Conservation (phyloP, 2,113 vertebrate species). For the Acinonyx jubatus region DNA sequence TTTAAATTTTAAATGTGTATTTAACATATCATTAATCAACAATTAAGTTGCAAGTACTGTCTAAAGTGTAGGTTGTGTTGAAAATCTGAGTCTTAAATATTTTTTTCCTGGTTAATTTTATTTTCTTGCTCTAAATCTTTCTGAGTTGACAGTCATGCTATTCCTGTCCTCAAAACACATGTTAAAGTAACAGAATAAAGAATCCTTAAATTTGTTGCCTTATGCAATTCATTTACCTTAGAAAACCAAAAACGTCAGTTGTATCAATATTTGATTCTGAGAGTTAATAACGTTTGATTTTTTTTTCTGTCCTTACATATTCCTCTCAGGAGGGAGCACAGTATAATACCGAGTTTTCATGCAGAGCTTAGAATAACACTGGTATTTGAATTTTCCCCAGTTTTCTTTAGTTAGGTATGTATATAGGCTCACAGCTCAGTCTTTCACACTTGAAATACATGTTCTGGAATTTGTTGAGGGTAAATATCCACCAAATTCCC, state of each 20-base stretch:
- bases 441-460: neutral
- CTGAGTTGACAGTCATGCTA: neutral
- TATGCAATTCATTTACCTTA: neutral
- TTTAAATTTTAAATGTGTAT: slow-evolving; percentile 42
- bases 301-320: neutral
- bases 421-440: neutral
- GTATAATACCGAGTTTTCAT: neutral
- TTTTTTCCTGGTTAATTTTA: neutral
- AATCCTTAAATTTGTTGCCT: neutral
- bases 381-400: neutral
- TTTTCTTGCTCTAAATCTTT: slow-evolving; percentile 39
- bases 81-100: slow-evolving; percentile 1
- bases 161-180: neutral
- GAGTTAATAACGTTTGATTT: neutral
- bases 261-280: neutral
- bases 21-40: neutral
- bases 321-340: neutral
- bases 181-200: neutral
- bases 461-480: slow-evolving; percentile 5
- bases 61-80: neutral
- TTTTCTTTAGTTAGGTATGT: slow-evolving; percentile 26
- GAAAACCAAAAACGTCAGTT: neutral
- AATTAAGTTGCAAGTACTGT: neutral
- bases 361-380: slow-evolving; percentile 1
- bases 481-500: neutral